Evolutionary conservation across 2,888 invertebrate genomes (phyloP), one percentile per base, ranked within the genome.

Genomic region (Drosophila anomelani): DNA sequence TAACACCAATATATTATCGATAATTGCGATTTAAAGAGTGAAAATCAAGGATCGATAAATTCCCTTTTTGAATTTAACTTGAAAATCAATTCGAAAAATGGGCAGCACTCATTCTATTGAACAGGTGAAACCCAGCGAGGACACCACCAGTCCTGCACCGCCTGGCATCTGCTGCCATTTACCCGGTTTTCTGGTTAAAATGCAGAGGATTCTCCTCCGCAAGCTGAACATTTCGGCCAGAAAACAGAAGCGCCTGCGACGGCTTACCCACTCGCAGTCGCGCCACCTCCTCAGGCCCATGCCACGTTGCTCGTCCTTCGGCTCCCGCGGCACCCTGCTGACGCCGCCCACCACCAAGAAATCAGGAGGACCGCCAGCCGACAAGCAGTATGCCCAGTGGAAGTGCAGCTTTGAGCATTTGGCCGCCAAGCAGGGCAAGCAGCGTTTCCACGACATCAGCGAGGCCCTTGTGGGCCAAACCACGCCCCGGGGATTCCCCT

Each of bases 401-500:
- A 85, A 85, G 49, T 77, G 81, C 74, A 79, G 73, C 69, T 89
- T 86, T 26, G 86, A 86, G 66, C 66, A 79, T n/a, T 9, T 61
- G 60, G 49, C 69, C n/a, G 39, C 62, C 17, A 12, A 13, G 17
- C 43, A 36, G 47, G 34, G 32, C 20, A 17, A 41, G 13, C 51
- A 34, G 9, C 46, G 38, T 6, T 29, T 32, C 32, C 70, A 77
- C 41, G 75, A 84, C 61, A 77, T 84, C 29, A 78, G 75, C 26
- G 90, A 86, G 36, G 84, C 85, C 0, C 43, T 90, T 13, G 72
- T 91, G 6, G 90, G 91, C 0, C 91, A 90, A 60, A 80, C 81
- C 13, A 88, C 88, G 5, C 91, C 90, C 3, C 47, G 60, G 7
- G 86, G 91, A 7, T 90, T 91, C 44, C 91, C 91, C 54, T 74